Evolutionary conservation across 2,797 vertebrate species (phyloP).

Genomic region (Malurus splendens): DNA sequence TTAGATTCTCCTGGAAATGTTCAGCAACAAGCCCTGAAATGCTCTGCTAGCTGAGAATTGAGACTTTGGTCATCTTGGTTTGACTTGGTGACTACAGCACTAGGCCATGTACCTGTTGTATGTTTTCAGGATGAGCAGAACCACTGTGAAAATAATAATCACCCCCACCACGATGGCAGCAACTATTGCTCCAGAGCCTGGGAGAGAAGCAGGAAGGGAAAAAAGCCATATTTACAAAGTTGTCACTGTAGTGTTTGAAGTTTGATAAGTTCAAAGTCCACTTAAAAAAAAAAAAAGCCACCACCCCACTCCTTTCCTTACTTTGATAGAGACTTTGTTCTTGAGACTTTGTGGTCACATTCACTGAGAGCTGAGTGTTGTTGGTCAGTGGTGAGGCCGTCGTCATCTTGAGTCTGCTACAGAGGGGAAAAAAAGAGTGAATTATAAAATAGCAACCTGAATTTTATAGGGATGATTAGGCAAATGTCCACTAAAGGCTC

Average conservation of each 20-base stretch:
- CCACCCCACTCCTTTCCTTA: constrained; percentile 67
- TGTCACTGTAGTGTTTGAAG: background rate
- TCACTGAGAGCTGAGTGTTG: constrained; percentile 57
- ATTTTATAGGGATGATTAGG: background rate
- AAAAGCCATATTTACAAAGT: background rate
- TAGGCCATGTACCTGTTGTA: constrained; percentile 85
- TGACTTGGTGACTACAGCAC: background rate
- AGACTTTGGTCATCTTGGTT: background rate
- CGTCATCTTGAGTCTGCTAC: constrained; percentile 81
- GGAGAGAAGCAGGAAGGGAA: background rate
- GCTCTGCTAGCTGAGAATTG: background rate
- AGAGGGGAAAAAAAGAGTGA: background rate
- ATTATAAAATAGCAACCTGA: background rate
- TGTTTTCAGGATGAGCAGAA: constrained; percentile 87
- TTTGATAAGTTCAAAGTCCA: background rate
- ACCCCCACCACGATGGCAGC: constrained; percentile 88
- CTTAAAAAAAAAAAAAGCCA: background rate
- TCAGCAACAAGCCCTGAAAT: background rate
- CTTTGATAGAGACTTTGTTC: constrained; percentile 91
- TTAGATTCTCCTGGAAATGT: background rate
- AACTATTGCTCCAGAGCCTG: constrained; percentile 94
- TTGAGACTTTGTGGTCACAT: constrained; percentile 75
- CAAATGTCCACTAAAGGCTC: background rate
- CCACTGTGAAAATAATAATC: constrained; percentile 83
- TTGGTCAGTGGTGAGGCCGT: constrained; percentile 67